Evolutionary conservation across 2,888 invertebrate genomes (phyloP).

Genomic region (Cyaniris semiargus): DNA sequence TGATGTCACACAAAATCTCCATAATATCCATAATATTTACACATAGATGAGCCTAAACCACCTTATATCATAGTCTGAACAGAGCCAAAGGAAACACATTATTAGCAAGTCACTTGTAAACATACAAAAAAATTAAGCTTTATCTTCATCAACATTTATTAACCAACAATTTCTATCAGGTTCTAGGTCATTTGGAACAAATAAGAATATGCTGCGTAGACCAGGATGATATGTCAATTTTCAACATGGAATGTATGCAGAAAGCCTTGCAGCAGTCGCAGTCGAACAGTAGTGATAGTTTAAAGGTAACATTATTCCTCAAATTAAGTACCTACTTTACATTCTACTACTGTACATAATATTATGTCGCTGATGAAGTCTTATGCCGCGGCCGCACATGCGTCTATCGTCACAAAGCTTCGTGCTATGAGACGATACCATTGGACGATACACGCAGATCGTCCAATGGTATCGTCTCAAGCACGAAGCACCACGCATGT

Average conservation of each 20-base stretch:
- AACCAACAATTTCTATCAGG: slow-evolving; percentile 64
- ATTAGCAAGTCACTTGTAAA: neutral
- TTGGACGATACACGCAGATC: too few relatives aligned
- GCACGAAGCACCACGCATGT: too few relatives aligned
- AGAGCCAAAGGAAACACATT: too few relatives aligned
- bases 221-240: slow-evolving; percentile 87
- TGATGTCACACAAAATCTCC: too few relatives aligned
- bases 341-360: neutral
- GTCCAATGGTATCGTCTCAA: too few relatives aligned
- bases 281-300: slow-evolving; percentile 91
- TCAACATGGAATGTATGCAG: slow-evolving; percentile 94
- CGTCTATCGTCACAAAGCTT: too few relatives aligned
- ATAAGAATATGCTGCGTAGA: slow-evolving; percentile 87
- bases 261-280: slow-evolving; percentile 94
- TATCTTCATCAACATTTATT: slow-evolving; percentile 25
- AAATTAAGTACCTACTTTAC: neutral
- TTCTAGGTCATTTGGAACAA: slow-evolving; percentile 95
- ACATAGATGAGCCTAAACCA: too few relatives aligned
- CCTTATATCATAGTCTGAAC: too few relatives aligned
- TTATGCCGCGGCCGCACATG: too few relatives aligned
- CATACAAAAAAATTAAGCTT: neutral
- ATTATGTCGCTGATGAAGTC: too few relatives aligned
- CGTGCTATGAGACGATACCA: too few relatives aligned
- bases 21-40: too few relatives aligned
- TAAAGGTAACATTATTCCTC: slow-evolving; percentile 81